Percentiles rank a stretch among this genome's conserved stretches.
These are phyloP conservation scores for Mythimna albipuncta DNA, from an alignment of 2,888 invertebrate species.

Conservation along the genomic window DNA sequence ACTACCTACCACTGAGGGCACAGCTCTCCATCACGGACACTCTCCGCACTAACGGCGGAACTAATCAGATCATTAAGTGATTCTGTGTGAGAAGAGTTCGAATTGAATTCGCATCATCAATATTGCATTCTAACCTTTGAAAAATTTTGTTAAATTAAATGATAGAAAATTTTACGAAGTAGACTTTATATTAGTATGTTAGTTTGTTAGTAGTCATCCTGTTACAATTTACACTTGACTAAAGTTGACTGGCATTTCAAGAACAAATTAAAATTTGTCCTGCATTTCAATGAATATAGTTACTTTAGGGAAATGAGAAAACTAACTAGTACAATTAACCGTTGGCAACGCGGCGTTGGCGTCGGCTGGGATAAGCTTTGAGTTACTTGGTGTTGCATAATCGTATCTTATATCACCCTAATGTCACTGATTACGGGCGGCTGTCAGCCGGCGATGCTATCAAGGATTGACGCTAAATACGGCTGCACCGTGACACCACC, in stretches of 20 bases:
- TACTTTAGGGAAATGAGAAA: background rate
- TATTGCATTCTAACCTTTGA: background rate
- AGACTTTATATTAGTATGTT: background rate
- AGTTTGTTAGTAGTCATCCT: background rate
- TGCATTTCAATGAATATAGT: background rate
- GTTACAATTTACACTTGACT: background rate
- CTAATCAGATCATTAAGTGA: slow-evolving; percentile 21
- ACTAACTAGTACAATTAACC: background rate
- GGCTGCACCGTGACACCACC: slow-evolving; percentile 86
- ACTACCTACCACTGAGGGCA: slow-evolving; percentile 81
- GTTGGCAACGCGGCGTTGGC: slow-evolving; percentile 57
- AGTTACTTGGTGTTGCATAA: slow-evolving; percentile 77
- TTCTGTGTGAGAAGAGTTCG: slow-evolving; percentile 5
- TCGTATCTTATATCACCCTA: slow-evolving; percentile 79
- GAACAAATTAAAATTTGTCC: background rate
- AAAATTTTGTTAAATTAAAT: background rate
- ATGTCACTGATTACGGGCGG: slow-evolving; percentile 81
- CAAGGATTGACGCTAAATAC: slow-evolving; percentile 90
- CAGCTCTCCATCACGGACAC: slow-evolving; percentile 70
- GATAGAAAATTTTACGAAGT: background rate
- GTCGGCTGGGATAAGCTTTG: slow-evolving; percentile 66
- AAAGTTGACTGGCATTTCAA: background rate
- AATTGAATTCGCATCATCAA: background rate
- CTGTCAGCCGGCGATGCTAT: slow-evolving; percentile 84
- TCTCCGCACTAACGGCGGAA: slow-evolving; percentile 23